Evolutionary conservation across 2,113 vertebrate species (phyloP).

Genomic region (Rafetus swinhoei): DNA sequence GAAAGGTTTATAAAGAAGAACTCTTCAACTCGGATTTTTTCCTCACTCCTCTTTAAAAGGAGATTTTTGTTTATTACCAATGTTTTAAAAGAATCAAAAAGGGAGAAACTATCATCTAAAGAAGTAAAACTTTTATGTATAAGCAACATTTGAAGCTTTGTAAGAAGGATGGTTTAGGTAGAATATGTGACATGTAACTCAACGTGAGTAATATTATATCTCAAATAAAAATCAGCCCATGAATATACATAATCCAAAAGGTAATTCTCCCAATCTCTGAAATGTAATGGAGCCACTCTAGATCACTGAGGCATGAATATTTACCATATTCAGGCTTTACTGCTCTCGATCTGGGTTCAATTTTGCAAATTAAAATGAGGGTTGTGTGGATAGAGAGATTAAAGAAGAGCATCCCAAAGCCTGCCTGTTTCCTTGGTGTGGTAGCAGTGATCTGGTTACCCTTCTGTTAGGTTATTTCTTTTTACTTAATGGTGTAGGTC

Average conservation of each 20-base stretch:
- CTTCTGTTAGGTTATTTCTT: conserved; percentile 70
- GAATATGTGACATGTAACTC: conserved; percentile 75
- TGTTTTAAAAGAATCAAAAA: conserved; percentile 72
- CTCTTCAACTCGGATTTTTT: conserved; percentile 27
- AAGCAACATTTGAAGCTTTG: conserved; percentile 75
- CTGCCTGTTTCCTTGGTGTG: conserved; percentile 74
- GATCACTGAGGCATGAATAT: conserved; percentile 86
- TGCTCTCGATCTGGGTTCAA: conserved; percentile 85
- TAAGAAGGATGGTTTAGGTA: conserved; percentile 76
- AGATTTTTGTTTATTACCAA: conserved; percentile 68
- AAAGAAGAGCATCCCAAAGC: conserved; percentile 77
- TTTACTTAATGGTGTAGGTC: conserved; percentile 71
- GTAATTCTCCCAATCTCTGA: conserved; percentile 85
- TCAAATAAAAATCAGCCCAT: conserved; percentile 85
- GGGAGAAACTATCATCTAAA: conserved; percentile 66
- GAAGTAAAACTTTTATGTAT: conserved; percentile 74
- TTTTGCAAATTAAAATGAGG: conserved; percentile 90
- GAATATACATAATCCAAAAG: conserved; percentile 86
- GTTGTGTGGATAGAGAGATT: conserved; percentile 85
- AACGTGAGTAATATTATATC: conserved; percentile 79
- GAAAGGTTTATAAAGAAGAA: conserved; percentile 68
- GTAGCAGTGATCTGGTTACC: conserved; percentile 76
- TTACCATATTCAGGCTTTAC: conserved; percentile 85
- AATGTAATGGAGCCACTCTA: conserved; percentile 83
- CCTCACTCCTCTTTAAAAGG: conserved; percentile 39